Evolutionary conservation across 2,888 invertebrate species (phyloP), one percentile per base, ranked within the genome.

Genomic region (Conops quadrifasciatus): DNA sequence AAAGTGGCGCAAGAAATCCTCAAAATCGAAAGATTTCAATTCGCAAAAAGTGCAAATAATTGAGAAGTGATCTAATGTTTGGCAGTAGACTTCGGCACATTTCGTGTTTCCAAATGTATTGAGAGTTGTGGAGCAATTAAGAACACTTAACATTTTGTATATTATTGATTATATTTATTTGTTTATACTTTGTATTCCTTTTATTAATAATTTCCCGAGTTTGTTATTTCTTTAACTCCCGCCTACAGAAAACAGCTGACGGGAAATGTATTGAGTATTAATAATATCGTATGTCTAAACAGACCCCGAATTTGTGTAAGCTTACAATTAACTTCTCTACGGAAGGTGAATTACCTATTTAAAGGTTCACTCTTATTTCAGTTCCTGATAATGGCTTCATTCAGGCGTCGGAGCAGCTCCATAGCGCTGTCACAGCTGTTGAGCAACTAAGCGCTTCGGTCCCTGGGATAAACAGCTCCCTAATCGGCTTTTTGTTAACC

Each of bases 61-160:
- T 51, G 78, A 78, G 70, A 80, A 82, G 64, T 77, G 76, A 24
- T 76, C 73, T 30, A 79, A 73, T 63, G 78, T 78, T 75, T 82
- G 81, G 59, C 82, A 82, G 75, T 79, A 77, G 21, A 82, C 80
- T 71, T 83, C 83, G 16, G 82, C 83, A 71, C 82, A 82, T 58
- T 80, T 80, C 73, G 77, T 79, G 72, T 80, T 80, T 11, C 76
- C 56, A 59, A 58, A 67, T 47, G 58, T 67, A 58, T 67, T 66
- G 15, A 66, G 56, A n/a, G 56, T 53, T 19, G 53, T 30, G 36
- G 43, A 43, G 7, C 30, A 56, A 43, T 66, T 43, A n/a, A 66
- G 51, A 16, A 66, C 36, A 21, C 66, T 53, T 21, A 66, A 24
- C 66, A 66, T 66, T 36, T 56, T 56, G 5, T 21, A 19, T 53